Conservation (phyloP, 2,888 invertebrate genomes). For the Leptopilina drosophilae region DNA sequence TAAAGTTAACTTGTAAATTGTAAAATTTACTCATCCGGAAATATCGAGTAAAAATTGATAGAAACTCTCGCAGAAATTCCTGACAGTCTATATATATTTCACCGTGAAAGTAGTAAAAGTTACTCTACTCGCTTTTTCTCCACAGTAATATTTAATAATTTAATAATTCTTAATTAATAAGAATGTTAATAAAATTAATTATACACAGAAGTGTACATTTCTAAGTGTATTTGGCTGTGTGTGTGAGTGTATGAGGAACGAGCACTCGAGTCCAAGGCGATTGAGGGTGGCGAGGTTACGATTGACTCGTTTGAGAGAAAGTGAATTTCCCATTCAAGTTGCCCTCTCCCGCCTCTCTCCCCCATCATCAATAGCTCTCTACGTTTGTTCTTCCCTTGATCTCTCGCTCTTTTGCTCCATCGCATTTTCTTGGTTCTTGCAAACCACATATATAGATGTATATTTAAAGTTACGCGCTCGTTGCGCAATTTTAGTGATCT, state of each 20-base stretch:
- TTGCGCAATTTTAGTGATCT: slow-evolving; percentile 11
- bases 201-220: too few species aligned
- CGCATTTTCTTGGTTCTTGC: neutral
- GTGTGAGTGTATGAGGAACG: neutral
- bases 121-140: too few species aligned
- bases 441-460: neutral
- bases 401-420: slow-evolving; percentile 10
- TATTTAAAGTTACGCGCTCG: neutral
- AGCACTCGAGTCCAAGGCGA: slow-evolving; percentile 40
- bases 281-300: slow-evolving; percentile 55
- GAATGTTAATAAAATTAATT: too few species aligned
- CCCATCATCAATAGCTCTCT: slow-evolving; percentile 26
- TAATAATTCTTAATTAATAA: too few species aligned
- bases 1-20: too few species aligned
- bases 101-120: too few species aligned
- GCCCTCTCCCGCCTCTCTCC: neutral
- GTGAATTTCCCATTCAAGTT: slow-evolving; percentile 35
- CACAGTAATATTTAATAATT: too few species aligned
- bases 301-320: slow-evolving; percentile 40
- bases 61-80: too few species aligned
- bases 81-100: too few species aligned
- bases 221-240: too few species aligned
- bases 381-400: slow-evolving; percentile 18
- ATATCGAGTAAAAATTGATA: too few species aligned
- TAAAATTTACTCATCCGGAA: too few species aligned